Conservation (phyloP, 2,797 vertebrate genomes). For the Rousettus madagascariensis region DNA sequence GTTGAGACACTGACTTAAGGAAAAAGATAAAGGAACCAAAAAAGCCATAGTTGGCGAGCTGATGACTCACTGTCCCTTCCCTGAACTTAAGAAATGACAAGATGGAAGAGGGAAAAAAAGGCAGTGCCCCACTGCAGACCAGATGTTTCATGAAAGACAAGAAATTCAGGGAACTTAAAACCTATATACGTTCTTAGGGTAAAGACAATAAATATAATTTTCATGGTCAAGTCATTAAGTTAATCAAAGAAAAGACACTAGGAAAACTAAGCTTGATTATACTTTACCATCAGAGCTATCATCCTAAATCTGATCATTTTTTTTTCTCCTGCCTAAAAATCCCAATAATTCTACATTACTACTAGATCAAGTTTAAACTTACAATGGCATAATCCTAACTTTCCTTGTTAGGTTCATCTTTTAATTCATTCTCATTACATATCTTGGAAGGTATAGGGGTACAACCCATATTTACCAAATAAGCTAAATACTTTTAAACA, state of each 20-base stretch:
- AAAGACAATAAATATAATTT: slow-evolving; percentile 36
- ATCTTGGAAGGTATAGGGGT: background rate
- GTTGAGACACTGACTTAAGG: slow-evolving; percentile 49
- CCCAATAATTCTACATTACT: background rate
- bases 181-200: background rate
- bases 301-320: slow-evolving; percentile 2
- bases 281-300: background rate
- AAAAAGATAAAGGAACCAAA: slow-evolving; percentile 50
- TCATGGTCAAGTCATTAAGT: background rate
- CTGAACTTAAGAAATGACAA: slow-evolving; percentile 58
- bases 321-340: slow-evolving; percentile 5
- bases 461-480: slow-evolving; percentile 14
- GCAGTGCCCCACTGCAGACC: background rate
- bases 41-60: background rate
- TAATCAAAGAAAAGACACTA: slow-evolving; percentile 13
- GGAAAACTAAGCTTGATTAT: background rate
- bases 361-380: background rate
- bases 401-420: background rate
- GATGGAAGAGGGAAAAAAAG: background rate
- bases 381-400: background rate
- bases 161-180: background rate
- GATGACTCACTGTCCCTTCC: slow-evolving; percentile 55
- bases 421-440: slow-evolving; percentile 19
- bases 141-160: slow-evolving; percentile 12
- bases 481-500: slow-evolving; percentile 15